Evolutionary conservation across 2,113 vertebrate genomes (phyloP), one percentile per base, ranked within the genome.

Genomic region (Tetrax tetrax): DNA sequence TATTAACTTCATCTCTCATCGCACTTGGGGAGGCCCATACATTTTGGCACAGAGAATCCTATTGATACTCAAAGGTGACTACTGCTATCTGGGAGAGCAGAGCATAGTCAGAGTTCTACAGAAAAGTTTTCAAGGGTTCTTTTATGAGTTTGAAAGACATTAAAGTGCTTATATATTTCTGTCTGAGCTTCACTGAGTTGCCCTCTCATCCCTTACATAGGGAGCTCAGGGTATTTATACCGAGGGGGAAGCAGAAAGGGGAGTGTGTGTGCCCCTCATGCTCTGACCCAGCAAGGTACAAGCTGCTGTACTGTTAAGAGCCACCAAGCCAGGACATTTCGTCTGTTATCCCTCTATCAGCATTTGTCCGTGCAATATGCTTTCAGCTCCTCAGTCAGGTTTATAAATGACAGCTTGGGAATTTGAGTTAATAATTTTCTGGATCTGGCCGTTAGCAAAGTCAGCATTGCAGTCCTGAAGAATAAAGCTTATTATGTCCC

Each of bases 231-330:
- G 12, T 88, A 14, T 70, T 89, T 83, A 27, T 29, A 14, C 19
- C 28, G 56, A 68, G 25, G 13, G 9, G 13, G 8, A 14, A 48
- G 29, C 61, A 88, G 83, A 60, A 86, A 51, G 27, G 4, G 6
- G 8, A 2, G 23, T 7, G 7, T 7, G 5, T 3, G 12, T 41
- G 7, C 7, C 29, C 10, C 14, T 35, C 3, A 0, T 51, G 53
- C 43, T 87, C 68, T 82, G 35, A 79, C 16, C 48, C 51, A 85
- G 37, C 31, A 50, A 28, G 65, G 37, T 45, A 65, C 47, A 31
- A 78, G 33, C 3, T 60, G 28, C n/a, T 83, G 18, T 31, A 6
- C 24, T 53, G 7, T 28, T 28, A 38, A 38, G 45, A 76, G 38
- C 43, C 27, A n/a, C 24, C 10, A 81, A 84, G 17, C 47, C 57